Conservation (phyloP, 2,888 invertebrate genomes). For the Campoletis raptor region DNA sequence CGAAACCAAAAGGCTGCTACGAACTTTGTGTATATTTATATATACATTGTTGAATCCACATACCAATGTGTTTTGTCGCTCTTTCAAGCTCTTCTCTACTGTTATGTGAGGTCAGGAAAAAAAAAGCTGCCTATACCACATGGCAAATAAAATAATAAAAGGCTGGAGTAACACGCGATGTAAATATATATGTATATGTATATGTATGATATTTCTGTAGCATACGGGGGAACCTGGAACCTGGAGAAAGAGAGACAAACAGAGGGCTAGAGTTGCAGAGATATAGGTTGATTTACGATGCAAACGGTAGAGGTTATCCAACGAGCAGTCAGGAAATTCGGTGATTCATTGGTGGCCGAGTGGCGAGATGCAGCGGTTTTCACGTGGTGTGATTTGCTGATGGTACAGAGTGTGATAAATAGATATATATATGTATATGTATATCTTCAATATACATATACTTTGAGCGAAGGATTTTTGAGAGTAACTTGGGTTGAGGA, state of each 20-base stretch:
- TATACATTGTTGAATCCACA: background rate
- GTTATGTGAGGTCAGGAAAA: background rate
- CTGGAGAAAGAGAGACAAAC: background rate
- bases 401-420: conserved; percentile 26
- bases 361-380: conserved; percentile 48
- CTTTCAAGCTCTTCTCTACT: background rate
- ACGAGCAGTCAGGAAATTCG: conserved; percentile 76
- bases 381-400: conserved; percentile 46
- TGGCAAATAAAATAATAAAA: conserved; percentile 79
- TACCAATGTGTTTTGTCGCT: conserved; percentile 21
- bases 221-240: conserved; percentile 4
- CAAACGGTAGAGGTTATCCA: conserved; percentile 81
- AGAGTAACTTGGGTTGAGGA: background rate
- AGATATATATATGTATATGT: background rate
- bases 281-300: conserved; percentile 82
- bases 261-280: conserved; percentile 66
- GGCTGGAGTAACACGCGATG: conserved; percentile 38
- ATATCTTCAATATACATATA: background rate
- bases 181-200: background rate
- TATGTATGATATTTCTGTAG: background rate
- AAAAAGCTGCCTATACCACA: conserved; percentile 58
- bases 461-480: conserved; percentile 5
- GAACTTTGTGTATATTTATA: background rate
- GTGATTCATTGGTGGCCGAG: conserved; percentile 80
- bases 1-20: conserved; percentile 26